Evolutionary conservation across 2,797 vertebrate genomes (phyloP), one percentile per base, ranked within the genome.

Genomic region (Acestrorhynchus altus): DNA sequence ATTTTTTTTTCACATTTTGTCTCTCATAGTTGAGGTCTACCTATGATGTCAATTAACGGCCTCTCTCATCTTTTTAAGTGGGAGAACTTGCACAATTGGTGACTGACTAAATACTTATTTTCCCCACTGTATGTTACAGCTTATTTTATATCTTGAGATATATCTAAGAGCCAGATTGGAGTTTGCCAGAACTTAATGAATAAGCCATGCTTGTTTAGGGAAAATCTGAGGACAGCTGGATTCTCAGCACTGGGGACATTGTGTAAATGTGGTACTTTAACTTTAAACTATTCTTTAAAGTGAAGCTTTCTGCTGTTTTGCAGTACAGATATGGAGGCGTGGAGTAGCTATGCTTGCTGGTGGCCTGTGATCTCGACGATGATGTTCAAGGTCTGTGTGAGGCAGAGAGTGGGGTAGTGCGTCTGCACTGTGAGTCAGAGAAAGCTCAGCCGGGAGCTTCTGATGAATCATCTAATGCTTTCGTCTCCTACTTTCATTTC

Each of bases 401-500:
- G 57, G 28, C 4, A 7, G 40, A 44, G 20, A 24, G n/a, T 24
- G 12, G 63, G 46, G 20, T 46, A 20, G 16, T 8, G 28, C 28
- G 57, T 39, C 57, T 60, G 26, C 57, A 35, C 28, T 8, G 40
- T 64, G 18, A 64, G 40, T 24, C 40, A 44, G 20, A 65, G 63
- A 7, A 65, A 22, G 20, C 40, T 44, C 40, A 46, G 20, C 63
- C 12, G 13, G 40, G 63, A 18, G 39, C 39, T 13, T 65, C 42
- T 65, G 63, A 44, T 65, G 40, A 65, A 65, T 65, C 63, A 65
- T 65, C 63, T 60, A 60, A 60, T 60, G 31, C 57, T 60, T 35
- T 72, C 68, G 35, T 72, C 52, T 46, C 39, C 39, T 60, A n/a
- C 57, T 60, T 60, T 60, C 15, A 35, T 60, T 60, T 60, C 15